Base-by-base conservation (phyloP, 2,888 invertebrate species). In the Hypselothyrea guttata region DNA sequence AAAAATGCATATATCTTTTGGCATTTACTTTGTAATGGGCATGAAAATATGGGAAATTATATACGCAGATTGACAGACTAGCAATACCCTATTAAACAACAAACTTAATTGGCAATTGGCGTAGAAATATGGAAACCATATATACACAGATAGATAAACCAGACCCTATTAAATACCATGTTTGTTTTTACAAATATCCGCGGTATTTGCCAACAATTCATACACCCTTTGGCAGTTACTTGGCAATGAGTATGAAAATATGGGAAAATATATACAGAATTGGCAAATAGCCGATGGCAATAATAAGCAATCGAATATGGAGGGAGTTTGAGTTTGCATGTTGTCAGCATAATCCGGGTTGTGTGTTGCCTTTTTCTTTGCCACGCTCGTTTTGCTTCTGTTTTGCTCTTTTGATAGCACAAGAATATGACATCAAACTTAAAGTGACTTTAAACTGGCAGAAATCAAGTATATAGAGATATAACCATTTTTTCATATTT, bases 281-380 rank as follows among this genome's bases (percentile, higher is more conserved):
- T 42, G 38, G 38, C 40, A 67, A 61, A 57, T 37, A 56, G 34
- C 73, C 40, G 9, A 11, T 28, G 30, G 48, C 53, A 49, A 58
- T 12, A 44, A 37, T 33, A 4, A 15, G 15, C 35, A 27, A 54
- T 22, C 28, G 40, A 41, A 41, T 13, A 13, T 28, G 8, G 7
- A 15, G n/a, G 13, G 12, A 12, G n/a, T n/a, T 31, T 22, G 12
- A 12, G n/a, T n/a, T 31, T 22, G 22, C n/a, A 8, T 27, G 41
- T 41, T 41, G 33, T 8, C 8, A 22, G 18, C 22, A n/a, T 35
- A 33, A 34, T 34, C 8, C 33, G 15, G 4, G 2, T 33, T 12
- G 13, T 18, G 22, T 33, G 15, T 7, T 2, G 12, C n/a, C 18
- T 4, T 16, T 13, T 22, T 11, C 11, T 7, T 4, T 12, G 5